Evolutionary conservation across 2,797 vertebrate genomes (phyloP), one percentile per base, ranked within the genome.

Genomic region (Takifugu rubripes): DNA sequence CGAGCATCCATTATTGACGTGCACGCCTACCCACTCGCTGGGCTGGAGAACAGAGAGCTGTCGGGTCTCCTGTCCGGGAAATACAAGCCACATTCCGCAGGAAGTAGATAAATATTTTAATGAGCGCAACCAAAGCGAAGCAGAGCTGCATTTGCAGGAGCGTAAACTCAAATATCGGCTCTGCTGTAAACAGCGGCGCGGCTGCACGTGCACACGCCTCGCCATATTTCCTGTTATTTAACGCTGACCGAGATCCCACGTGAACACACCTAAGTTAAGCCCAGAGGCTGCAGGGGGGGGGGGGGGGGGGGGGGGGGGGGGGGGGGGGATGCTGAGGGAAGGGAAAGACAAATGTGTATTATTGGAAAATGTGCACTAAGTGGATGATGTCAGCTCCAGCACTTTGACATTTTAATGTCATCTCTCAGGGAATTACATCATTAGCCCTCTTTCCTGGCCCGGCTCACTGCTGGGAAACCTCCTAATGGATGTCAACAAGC

Each of bases 351-450:
- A 81, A 75, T 69, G 68, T 59, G 69, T 75, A 80, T 73, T 84
- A 78, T 70, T 66, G 82, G 83, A 82, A 84, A 82, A 84, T 72
- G 68, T 81, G 74, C 52, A 61, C 66, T 83, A 76, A 86, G 84
- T 78, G 84, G 82, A 89, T 88, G 85, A 89, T 85, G 88, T 90
- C 89, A 90, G 77, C 67, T 64, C 56, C 59, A 5, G 79, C 82
- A 84, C 82, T 83, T 78, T 84, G 80, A 86, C 84, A 82, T 83
- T 87, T 83, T 86, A 86, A 85, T 88, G 87, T 83, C 75, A 72
- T 88, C 89, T 88, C 88, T 63, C 29, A 83, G 84, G 90, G 84
- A 88, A 89, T 90, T 76, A 89, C 88, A 89, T 89, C 88, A 90
- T 81, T 81, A 78, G 75, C 48, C 63, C 61, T 84, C 59, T 81